These are phyloP conservation scores for Cnemophilus loriae DNA, from an alignment of 2,113 vertebrate species.

Conservation along the genomic window DNA sequence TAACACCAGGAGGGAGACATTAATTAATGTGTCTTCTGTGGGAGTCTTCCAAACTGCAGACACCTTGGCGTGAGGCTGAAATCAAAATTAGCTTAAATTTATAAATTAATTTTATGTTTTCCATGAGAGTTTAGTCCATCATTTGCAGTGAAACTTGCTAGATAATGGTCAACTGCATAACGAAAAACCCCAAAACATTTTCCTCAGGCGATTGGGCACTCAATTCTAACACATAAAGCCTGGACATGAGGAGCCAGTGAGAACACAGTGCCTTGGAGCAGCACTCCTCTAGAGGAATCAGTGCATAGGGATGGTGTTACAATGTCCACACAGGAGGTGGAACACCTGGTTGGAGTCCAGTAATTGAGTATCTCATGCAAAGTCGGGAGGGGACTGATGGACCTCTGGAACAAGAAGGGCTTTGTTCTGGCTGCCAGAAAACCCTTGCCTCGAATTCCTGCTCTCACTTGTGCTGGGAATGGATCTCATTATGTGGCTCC, in stretches of 20 bases:
- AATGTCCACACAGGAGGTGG: accelerated
- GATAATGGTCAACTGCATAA: background rate
- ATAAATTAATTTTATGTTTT: background rate
- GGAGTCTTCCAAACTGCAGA: background rate
- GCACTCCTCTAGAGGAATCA: background rate
- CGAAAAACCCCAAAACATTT: background rate
- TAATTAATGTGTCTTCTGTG: background rate
- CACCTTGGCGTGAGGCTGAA: background rate
- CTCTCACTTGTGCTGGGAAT: background rate
- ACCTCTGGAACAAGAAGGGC: background rate
- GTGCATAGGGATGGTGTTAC: background rate
- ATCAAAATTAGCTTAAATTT: background rate
- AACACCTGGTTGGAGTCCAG: background rate
- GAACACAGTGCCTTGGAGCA: background rate
- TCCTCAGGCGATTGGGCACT: background rate
- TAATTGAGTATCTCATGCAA: accelerated
- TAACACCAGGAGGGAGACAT: background rate
- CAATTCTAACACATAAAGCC: accelerated
- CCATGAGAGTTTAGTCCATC: background rate
- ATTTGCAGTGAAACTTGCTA: background rate
- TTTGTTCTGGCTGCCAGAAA: background rate
- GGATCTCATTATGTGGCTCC: background rate
- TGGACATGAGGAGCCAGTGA: background rate
- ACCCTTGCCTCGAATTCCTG: background rate
- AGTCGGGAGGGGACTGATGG: background rate